A percentile compares a stretch with the other conserved stretches of the same genome.
Conservation (phyloP, 2,888 invertebrate genomes). For the Yponomeuta evonymella region DNA sequence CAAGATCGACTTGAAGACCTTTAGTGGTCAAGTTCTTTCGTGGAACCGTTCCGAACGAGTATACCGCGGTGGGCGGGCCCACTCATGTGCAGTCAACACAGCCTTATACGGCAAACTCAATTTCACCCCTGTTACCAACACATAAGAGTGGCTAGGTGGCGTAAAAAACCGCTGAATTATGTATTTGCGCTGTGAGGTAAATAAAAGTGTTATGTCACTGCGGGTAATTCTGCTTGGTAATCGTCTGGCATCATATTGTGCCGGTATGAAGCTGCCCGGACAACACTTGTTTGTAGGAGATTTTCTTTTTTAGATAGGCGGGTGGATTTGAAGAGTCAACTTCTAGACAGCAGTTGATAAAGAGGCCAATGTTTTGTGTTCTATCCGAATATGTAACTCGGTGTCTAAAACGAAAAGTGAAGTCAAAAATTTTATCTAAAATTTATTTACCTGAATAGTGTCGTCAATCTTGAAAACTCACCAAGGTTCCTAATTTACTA, state of each 20-base stretch:
- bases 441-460: no score
- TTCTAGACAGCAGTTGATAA: no score
- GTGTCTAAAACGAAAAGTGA: no score
- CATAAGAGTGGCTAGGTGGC: not conserved
- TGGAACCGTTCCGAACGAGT: constrained; percentile 15
- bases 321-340: no score
- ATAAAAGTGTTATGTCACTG: constrained; percentile 12
- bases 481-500: no score
- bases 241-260: not conserved
- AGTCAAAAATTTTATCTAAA: no score
- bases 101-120: not conserved
- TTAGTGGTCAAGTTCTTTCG: constrained; percentile 8
- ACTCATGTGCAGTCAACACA: not conserved
- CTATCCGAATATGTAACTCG: no score
- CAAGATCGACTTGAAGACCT: not conserved
- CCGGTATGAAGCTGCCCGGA: no score
- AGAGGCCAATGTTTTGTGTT: no score
- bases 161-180: constrained; percentile 2
- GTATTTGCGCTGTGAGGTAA: constrained; percentile 6
- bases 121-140: constrained; percentile 1
- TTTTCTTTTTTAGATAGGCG: no score
- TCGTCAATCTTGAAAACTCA: no score
- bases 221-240: constrained; percentile 6
- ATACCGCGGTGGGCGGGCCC: constrained; percentile 18
- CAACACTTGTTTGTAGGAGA: no score